Percentiles rank a stretch among this genome's conserved stretches.
Evolutionary conservation across 2,113 vertebrate genomes (phyloP).

Genomic region (Microtus montanus): DNA sequence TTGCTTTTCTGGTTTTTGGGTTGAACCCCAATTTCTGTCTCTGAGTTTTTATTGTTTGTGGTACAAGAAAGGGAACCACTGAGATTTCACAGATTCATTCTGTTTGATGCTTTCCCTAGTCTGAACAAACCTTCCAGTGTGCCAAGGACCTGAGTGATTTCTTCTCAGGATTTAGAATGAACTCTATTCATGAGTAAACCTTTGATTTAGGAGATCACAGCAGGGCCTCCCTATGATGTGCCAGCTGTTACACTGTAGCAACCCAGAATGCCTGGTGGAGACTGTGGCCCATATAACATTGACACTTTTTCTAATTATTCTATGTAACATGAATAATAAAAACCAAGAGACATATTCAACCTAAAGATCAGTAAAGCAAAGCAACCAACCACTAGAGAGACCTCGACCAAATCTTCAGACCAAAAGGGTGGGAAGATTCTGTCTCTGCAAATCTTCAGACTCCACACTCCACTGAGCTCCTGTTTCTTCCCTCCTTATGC

Average conservation of each 20-base stretch:
- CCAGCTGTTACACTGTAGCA: not conserved
- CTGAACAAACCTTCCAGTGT: not conserved
- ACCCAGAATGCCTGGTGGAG: not conserved
- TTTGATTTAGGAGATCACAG: conserved; percentile 1
- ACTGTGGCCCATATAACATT: not conserved
- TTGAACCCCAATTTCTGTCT: too few relatives aligned
- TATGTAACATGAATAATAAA: not conserved
- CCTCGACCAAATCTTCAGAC: too few relatives aligned
- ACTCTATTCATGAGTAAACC: not conserved
- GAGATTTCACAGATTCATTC: not conserved
- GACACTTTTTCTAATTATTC: not conserved
- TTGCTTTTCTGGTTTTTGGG: too few relatives aligned
- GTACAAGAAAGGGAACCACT: not conserved
- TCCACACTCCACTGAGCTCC: too few relatives aligned
- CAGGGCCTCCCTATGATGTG: not conserved
- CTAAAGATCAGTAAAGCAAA: too few relatives aligned
- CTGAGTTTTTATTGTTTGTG: too few relatives aligned
- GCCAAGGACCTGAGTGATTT: not conserved
- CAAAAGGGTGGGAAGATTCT: too few relatives aligned
- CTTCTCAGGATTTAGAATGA: conserved; percentile 21
- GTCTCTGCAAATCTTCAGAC: too few relatives aligned
- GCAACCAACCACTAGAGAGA: too few relatives aligned
- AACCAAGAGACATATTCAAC: too few relatives aligned
- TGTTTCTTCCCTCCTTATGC: too few relatives aligned
- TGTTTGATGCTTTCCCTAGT: not conserved